Conservation (phyloP, 2,113 vertebrate species). For the Oxyruncus cristatus region DNA sequence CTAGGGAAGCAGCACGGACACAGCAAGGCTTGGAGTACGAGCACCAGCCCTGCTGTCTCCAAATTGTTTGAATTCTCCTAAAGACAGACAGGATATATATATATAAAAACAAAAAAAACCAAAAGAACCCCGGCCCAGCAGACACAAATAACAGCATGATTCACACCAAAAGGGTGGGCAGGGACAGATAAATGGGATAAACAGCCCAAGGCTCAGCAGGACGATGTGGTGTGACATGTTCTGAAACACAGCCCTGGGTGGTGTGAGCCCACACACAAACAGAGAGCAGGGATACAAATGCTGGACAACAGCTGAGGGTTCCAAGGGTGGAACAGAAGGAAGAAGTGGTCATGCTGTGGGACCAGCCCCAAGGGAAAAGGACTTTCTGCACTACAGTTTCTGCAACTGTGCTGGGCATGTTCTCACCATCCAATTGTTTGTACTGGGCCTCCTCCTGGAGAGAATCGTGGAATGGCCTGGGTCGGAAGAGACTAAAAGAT, state of each 20-base stretch:
- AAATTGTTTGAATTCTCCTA: background rate
- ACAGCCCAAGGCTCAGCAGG: background rate
- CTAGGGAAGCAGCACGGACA: background rate
- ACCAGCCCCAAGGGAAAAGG: background rate
- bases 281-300: background rate
- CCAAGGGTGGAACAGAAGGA: background rate
- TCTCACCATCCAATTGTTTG: background rate
- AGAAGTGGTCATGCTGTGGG: background rate
- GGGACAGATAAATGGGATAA: background rate
- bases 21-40: background rate
- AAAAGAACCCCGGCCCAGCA: background rate
- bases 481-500: background rate
- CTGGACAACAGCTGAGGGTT: background rate
- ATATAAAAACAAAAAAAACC: background rate
- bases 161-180: conserved; percentile 33
- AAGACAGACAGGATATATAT: background rate
- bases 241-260: accelerated
- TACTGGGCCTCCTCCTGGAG: background rate
- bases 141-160: conserved; percentile 41
- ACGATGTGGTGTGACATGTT: background rate
- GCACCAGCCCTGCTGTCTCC: background rate
- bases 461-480: background rate
- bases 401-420: background rate
- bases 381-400: background rate
- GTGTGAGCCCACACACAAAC: background rate